Base-by-base conservation (phyloP, 2,113 vertebrate genomes). In the Danio rerio region DNA sequence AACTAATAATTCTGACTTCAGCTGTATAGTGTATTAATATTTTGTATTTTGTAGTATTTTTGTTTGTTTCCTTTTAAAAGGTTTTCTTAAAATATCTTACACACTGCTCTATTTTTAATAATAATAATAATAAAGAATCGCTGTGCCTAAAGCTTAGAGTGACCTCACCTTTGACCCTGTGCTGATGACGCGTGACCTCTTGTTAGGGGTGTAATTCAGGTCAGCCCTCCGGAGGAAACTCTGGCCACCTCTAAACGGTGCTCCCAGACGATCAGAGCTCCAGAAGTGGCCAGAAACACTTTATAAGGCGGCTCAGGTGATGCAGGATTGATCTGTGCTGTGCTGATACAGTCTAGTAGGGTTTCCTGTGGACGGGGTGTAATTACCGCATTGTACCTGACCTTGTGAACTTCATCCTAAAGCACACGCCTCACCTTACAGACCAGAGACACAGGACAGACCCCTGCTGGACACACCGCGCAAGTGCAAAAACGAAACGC, bases 401-500 rank as follows among this genome's bases (percentile, higher is more conserved):
- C 84, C 81, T 83, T 80, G 59, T 73, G 84, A 79, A 82, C 84
- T 65, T 16, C 31, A 59, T 74, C 73, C 83, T 70, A 75, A 78
- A 66, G 42, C 61, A 13, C 58, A 63, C 16, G 16, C 76, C 31
- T 85, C 58, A 52, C 58, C 31, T 85, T 49, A 71, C 72, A 70
- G 63, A 50, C 47, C 58, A 83, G 66, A 71, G 70, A 50, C 31
- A 31, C 81, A 83, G 55, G 74, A 78, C 81, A 84, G 87, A 85
- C 87, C 78, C 81, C 87, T 83, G 78, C 81, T 88, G 87, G 87
- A 16, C 50, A 66, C 65, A 13, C 8, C 31, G 47, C 18, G 63
- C 42, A 69, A 81, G 71, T 75, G 81, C 80, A 21, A 3, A 31
- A 31, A 31, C 31, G 31, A 31, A 31, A 31, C 3, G 31, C 31